Conservation (phyloP, 2,888 invertebrate species). For the Linnaemya tessellans region DNA sequence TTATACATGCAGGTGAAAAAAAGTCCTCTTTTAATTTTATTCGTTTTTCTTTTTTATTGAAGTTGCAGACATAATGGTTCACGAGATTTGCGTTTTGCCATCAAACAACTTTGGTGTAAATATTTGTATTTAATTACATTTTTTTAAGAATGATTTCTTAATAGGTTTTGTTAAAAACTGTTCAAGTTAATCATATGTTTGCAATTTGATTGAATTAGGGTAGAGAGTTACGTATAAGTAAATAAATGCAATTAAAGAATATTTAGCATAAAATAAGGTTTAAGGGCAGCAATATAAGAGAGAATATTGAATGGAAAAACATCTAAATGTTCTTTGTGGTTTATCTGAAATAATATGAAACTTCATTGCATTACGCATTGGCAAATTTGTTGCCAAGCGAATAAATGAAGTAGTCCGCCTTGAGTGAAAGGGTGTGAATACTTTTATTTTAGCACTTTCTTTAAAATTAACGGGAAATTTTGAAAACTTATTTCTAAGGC, state of each 20-base stretch:
- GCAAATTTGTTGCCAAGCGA: too few species aligned
- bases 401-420: too few species aligned
- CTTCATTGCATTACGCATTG: too few species aligned
- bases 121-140: conserved; percentile 16
- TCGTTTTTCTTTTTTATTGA: conserved; percentile 31
- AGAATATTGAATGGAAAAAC: too few species aligned
- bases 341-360: too few species aligned
- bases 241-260: neutral
- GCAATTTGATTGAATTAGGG: conserved; percentile 1
- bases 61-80: conserved; percentile 6
- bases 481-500: too few species aligned
- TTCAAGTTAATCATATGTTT: neutral
- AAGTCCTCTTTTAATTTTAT: neutral
- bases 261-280: too few species aligned
- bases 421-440: too few species aligned
- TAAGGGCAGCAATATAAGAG: neutral
- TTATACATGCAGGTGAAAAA: conserved; percentile 51
- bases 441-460: too few species aligned
- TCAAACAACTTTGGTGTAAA: neutral
- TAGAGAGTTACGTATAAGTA: neutral
- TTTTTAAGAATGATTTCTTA: neutral
- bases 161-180: neutral
- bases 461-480: too few species aligned
- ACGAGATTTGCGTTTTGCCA: neutral
- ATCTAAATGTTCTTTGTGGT: too few species aligned